A percentile compares a stretch with the other conserved stretches of the same genome.
phyloP scores from a whole-genome alignment of 2,888 invertebrate genomes.

The Mesoligia furuncula region DNA sequence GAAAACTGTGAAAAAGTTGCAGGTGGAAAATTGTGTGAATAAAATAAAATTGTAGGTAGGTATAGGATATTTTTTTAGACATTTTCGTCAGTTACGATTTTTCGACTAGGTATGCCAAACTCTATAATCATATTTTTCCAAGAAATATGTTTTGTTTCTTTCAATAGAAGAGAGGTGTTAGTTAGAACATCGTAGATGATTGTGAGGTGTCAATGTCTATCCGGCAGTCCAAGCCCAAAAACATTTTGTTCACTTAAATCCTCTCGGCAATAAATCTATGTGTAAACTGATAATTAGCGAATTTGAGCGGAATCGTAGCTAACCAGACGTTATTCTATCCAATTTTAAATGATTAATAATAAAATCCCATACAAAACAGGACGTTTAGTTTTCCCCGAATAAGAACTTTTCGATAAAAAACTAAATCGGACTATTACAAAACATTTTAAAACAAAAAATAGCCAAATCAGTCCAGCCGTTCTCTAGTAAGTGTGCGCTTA shows the following conservation, averaged over 20 bases:
- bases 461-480: no score
- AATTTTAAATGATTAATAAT: not conserved
- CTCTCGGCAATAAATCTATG: not conserved
- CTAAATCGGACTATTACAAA: no score
- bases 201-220: not conserved
- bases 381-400: not conserved
- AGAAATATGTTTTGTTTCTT: not conserved
- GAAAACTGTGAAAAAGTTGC: conserved; percentile 31
- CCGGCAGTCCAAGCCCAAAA: not conserved
- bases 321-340: not conserved
- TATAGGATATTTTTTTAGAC: not conserved
- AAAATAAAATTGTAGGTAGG: conserved; percentile 2
- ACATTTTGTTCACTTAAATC: not conserved
- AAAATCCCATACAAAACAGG: not conserved
- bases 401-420: no score
- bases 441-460: no score
- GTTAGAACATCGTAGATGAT: not conserved
- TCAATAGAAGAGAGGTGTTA: not conserved
- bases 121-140: not conserved
- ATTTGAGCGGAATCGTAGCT: not conserved
- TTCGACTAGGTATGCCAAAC: not conserved
- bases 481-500: not conserved
- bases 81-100: not conserved
- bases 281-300: not conserved
- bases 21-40: conserved; percentile 32